phyloP scores from a whole-genome alignment of 2,888 invertebrate genomes.

The Agrotis ipsilon region DNA sequence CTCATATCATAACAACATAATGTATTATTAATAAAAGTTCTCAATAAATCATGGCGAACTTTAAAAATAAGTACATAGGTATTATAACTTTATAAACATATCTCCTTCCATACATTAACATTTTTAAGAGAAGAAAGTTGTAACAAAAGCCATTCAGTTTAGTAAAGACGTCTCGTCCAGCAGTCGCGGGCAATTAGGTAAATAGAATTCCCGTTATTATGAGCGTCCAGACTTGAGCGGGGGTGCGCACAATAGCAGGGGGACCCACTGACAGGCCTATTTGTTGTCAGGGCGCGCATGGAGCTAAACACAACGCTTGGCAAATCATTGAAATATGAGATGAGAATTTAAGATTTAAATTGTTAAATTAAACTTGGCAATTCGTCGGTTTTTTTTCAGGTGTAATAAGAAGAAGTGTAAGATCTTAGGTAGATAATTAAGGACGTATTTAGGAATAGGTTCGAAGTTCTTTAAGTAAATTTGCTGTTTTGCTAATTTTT shows the following conservation, averaged over 20 bases:
- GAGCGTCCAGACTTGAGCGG: slow-evolving; percentile 24
- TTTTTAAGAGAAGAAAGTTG: slow-evolving; percentile 1
- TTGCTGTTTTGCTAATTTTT: no score
- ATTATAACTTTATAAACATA: no score
- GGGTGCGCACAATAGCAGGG: slow-evolving; percentile 44
- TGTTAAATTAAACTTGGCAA: no score
- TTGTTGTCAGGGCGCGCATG: slow-evolving; percentile 44
- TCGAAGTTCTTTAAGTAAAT: no score
- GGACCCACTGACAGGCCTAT: slow-evolving; percentile 44
- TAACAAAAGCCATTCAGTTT: slow-evolving; percentile 23
- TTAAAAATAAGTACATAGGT: no score
- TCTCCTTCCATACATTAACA: not conserved
- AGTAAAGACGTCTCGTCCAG: slow-evolving; percentile 12
- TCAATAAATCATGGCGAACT: no score
- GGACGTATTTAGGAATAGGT: no score
- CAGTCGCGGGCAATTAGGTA: slow-evolving; percentile 43
- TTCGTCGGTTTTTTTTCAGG: not conserved
- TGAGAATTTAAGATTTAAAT: slow-evolving; percentile 1
- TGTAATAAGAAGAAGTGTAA: not conserved
- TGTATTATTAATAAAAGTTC: no score
- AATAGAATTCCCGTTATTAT: slow-evolving; percentile 48
- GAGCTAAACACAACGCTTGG: slow-evolving; percentile 41
- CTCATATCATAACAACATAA: no score
- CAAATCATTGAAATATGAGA: slow-evolving; percentile 46
- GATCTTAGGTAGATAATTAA: no score